Base-by-base conservation (phyloP, 2,797 vertebrate species). In the Acanthopagrus latus region DNA sequence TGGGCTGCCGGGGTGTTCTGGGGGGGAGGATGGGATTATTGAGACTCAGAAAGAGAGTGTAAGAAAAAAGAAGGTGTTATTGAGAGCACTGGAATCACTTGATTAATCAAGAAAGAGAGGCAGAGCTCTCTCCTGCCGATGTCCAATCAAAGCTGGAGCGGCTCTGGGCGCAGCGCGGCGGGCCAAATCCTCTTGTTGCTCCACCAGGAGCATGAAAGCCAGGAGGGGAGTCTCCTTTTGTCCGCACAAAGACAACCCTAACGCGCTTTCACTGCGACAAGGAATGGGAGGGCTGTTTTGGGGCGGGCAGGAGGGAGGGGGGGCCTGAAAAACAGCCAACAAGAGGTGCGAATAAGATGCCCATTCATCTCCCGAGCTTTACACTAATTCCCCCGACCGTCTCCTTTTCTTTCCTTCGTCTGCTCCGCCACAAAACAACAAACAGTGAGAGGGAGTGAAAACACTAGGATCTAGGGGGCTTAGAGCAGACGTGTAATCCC, bases 301-400 rank as follows among this genome's bases (percentile, higher is more conserved):
- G 63, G 62, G 82, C 66, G 81, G 63, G 56, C 84, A n/a, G n/a
- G n/a, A 85, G 71, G 76, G 46, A 62, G 82, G 71, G 81, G 63
- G 56, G n/a, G n/a, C n/a, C 84, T 94, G 87, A 90, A 95, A 94
- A 95, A 92, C 93, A 93, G 94, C 92, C 93, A 93, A 95, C 94
- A 94, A 95, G 95, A 95, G 94, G 95, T 95, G 95, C 90, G 93
- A 95, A 95, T 95, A 94, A 94, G 94, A 94, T 91, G 94, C 88
- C 92, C 92, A 95, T 95, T 95, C 94, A 95, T 94, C 92, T 93
- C 89, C 86, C 74, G 87, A 92, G 95, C 92, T 95, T 94, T 95
- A 94, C 94, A 93, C 95, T 95, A 95, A 96, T 95, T 95, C 95
- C 94, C 91, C 93, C 86, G 91, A 90, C 91, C 92, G 86, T 91